Percentiles rank a stretch among this genome's conserved stretches.
These are phyloP conservation scores for Macrochelys suwanniensis DNA, from an alignment of 2,797 vertebrate species.

Conservation along the genomic window DNA sequence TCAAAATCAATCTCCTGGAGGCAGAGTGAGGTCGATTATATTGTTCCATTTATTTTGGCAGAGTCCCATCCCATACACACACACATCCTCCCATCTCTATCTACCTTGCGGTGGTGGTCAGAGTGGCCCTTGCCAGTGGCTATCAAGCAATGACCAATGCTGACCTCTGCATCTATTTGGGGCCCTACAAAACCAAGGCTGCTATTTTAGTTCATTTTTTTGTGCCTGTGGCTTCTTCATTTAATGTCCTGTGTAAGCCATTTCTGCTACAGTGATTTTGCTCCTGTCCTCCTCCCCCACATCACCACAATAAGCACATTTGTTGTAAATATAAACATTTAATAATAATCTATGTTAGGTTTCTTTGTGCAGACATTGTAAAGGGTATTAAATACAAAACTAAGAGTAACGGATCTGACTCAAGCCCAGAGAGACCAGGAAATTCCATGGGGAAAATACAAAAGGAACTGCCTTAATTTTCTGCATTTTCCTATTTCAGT, in stretches of 20 bases:
- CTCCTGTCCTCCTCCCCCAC: background rate
- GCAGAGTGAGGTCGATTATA: background rate
- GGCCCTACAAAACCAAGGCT: background rate
- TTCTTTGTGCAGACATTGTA: background rate
- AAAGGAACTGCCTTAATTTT: background rate
- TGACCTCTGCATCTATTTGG: background rate
- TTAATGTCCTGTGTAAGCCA: conserved; percentile 7
- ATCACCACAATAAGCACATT: background rate
- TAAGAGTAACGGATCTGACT: background rate
- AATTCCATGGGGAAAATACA: background rate
- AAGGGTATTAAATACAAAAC: background rate
- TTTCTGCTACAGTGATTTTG: background rate
- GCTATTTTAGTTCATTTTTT: background rate
- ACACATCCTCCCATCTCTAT: background rate
- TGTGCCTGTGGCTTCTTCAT: background rate
- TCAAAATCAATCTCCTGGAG: background rate
- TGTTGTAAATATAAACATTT: background rate
- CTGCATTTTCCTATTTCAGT: rapidly evolving
- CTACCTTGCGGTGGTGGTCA: background rate
- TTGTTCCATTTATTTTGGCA: background rate
- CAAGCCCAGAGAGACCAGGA: background rate
- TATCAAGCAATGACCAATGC: background rate
- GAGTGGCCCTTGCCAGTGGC: background rate
- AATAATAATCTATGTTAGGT: background rate
- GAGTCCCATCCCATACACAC: background rate